Conservation (phyloP, 2,797 vertebrate genomes). For the Pipistrellus nathusii region DNA sequence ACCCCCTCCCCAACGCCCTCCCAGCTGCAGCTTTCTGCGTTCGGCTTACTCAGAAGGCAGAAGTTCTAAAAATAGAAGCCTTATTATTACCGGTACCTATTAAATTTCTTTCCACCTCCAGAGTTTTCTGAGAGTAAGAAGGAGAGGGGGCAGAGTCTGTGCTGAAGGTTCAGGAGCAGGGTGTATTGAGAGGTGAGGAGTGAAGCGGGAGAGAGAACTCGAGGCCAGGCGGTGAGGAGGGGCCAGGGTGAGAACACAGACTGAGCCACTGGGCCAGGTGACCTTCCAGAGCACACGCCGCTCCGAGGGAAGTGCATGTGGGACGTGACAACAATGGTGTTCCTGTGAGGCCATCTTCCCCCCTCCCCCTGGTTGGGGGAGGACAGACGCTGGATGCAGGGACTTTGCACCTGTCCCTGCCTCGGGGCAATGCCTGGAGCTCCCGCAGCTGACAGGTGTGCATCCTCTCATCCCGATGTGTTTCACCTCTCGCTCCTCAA, state of each 20-base stretch:
- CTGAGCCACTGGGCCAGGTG: background rate
- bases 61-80: constrained; percentile 81
- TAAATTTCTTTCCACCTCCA: constrained; percentile 82
- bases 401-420: background rate
- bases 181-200: background rate
- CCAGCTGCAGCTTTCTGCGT: background rate
- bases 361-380: rapidly evolving
- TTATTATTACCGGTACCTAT: constrained; percentile 72
- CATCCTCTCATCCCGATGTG: background rate
- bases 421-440: background rate
- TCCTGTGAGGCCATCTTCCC: rapidly evolving
- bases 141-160: constrained; percentile 72
- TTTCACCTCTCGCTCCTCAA: background rate
- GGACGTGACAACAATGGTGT: rapidly evolving
- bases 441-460: rapidly evolving
- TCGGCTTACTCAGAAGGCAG: constrained; percentile 73
- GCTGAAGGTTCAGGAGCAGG: constrained; percentile 50
- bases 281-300: rapidly evolving
- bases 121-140: constrained; percentile 79
- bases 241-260: background rate
- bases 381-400: rapidly evolving
- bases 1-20: constrained; percentile 33
- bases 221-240: background rate
- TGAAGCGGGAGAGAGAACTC: background rate
- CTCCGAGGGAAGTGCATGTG: too few species aligned